A percentile compares a stretch with the other conserved stretches of the same genome.
Evolutionary conservation across 92 coral and sea anemone species (phyloP).

Genomic region (Palythoa grandiflora): DNA sequence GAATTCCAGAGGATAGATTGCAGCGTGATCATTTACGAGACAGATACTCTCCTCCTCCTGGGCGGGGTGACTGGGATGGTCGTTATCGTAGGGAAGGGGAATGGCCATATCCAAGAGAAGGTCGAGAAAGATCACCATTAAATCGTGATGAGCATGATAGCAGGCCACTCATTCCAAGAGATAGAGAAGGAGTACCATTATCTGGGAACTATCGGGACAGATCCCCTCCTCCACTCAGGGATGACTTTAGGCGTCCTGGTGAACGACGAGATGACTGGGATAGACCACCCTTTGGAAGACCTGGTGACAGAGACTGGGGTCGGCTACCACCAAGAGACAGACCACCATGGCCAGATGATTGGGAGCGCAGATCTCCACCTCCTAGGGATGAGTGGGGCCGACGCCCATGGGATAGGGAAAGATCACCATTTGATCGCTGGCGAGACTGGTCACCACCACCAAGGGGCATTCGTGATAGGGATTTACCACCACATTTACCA

Average conservation of each 20-base stretch:
- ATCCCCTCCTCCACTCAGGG: slow-evolving; percentile 29
- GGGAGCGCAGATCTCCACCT: slow-evolving; percentile 57
- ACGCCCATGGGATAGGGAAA: slow-evolving; percentile 71
- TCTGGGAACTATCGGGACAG: slow-evolving; percentile 29
- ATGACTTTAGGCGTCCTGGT: slow-evolving; percentile 47
- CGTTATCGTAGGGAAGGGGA: slow-evolving; percentile 1
- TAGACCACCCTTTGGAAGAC: slow-evolving; percentile 25
- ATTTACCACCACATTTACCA: slow-evolving; percentile 34
- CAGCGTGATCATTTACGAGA: not conserved
- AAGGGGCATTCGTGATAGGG: slow-evolving; percentile 19
- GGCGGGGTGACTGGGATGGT: slow-evolving; percentile 16
- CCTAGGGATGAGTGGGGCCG: slow-evolving; percentile 71
- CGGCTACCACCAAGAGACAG: slow-evolving; percentile 48
- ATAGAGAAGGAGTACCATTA: slow-evolving; percentile 41
- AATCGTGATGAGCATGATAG: slow-evolving; percentile 51
- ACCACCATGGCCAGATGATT: slow-evolving; percentile 52
- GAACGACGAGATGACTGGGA: slow-evolving; percentile 45
- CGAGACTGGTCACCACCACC: slow-evolving; percentile 44
- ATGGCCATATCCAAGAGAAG: slow-evolving; percentile 39
- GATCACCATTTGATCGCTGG: slow-evolving; percentile 60
- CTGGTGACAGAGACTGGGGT: slow-evolving; percentile 37
- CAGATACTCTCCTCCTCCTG: slow-evolving; percentile 41
- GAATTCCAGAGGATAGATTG: not conserved
- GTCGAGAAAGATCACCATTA: slow-evolving; percentile 59
- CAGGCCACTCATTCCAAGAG: slow-evolving; percentile 55